These are phyloP conservation scores for Bombus ignitus DNA, from an alignment of 1,140 invertebrate species.

Conservation along the genomic window DNA sequence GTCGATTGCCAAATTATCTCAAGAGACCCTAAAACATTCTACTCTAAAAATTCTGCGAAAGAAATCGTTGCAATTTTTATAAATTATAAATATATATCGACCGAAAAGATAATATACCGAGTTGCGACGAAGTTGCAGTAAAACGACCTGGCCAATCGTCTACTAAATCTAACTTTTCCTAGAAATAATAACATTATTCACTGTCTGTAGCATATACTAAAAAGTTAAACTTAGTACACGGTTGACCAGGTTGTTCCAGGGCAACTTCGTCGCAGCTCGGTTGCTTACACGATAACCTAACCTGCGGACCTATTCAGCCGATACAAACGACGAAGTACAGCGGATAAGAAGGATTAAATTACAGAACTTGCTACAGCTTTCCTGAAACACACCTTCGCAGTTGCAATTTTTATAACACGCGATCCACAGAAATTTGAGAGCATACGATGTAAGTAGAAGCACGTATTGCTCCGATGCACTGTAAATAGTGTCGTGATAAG, in stretches of 20 bases:
- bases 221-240: neutral
- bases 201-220: too few relatives aligned
- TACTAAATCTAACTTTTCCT: neutral
- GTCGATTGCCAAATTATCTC: too few relatives aligned
- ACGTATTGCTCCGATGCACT: neutral
- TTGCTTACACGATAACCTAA: neutral
- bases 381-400: neutral
- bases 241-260: neutral
- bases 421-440: neutral
- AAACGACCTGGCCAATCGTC: too few relatives aligned
- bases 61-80: too few relatives aligned
- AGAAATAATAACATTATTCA: neutral
- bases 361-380: neutral
- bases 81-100: too few relatives aligned
- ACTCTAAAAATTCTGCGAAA: too few relatives aligned
- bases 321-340: neutral
- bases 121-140: too few relatives aligned
- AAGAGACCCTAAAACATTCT: too few relatives aligned
- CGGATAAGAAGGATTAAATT: conserved; percentile 1
- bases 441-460: neutral
- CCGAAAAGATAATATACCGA: too few relatives aligned
- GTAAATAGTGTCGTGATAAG: neutral
- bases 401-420: neutral
- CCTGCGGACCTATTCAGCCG: neutral
- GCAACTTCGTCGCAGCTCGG: neutral